These are phyloP conservation scores for Acromyrmex heyeri DNA, from an alignment of 1,140 invertebrate species.

Conservation along the genomic window DNA sequence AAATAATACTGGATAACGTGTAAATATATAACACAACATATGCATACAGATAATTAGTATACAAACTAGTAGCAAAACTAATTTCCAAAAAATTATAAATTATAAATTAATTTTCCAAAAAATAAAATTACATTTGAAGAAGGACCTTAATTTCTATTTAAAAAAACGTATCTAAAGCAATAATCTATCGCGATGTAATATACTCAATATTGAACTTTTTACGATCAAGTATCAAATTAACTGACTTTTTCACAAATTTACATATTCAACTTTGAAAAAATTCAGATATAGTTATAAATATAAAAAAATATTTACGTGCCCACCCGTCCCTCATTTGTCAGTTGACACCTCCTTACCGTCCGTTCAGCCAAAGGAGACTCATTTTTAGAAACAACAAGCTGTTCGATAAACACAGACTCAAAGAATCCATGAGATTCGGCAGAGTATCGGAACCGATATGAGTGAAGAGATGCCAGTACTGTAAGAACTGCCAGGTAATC, in stretches of 20 bases:
- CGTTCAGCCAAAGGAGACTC: conserved; percentile 31
- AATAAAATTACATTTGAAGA: no score
- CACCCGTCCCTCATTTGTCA: background rate
- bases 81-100: no score
- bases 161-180: background rate
- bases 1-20: conserved; percentile 16
- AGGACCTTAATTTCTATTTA: no score
- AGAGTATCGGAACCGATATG: conserved; percentile 12
- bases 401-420: conserved; percentile 27
- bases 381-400: conserved; percentile 41
- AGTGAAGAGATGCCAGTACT: conserved; percentile 29
- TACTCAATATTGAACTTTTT: background rate
- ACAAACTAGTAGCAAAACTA: background rate
- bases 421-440: conserved; percentile 14
- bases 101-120: no score
- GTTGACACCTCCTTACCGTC: conserved; percentile 19
- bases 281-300: background rate
- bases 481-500: background rate
- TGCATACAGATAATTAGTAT: background rate
- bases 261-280: background rate
- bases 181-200: background rate
- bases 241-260: background rate
- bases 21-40: background rate
- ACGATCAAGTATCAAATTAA: background rate
- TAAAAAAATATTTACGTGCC: background rate